phyloP scores from a whole-genome alignment of 1,140 invertebrate species.

The Eueides isabella region DNA sequence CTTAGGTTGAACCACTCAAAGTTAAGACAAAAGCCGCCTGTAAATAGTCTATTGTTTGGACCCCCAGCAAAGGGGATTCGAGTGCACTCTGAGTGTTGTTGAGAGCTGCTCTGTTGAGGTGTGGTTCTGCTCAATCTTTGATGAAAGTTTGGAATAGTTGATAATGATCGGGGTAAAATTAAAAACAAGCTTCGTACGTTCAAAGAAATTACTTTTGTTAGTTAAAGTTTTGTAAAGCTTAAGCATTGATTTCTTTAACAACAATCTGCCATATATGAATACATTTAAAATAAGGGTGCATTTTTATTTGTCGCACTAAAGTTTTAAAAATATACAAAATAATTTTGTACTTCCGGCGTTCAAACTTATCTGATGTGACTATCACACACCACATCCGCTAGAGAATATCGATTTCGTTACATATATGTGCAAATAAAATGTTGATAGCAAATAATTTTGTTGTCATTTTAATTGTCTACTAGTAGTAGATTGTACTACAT shows the following conservation, averaged over 20 bases:
- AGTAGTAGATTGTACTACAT: too few relatives aligned
- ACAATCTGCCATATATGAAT: too few relatives aligned
- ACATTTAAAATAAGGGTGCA: too few relatives aligned
- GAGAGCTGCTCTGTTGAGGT: constrained; percentile 38
- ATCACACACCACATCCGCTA: background rate
- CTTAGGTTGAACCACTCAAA: constrained; percentile 53
- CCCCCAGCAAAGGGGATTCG: constrained; percentile 49
- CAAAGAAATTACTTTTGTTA: background rate
- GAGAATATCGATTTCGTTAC: background rate
- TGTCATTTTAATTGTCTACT: too few relatives aligned
- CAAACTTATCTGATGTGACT: background rate
- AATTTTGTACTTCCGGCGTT: background rate
- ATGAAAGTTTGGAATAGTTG: constrained; percentile 34
- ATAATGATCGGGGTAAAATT: constrained; percentile 1
- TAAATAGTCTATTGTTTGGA: constrained; percentile 68
- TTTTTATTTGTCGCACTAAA: too few relatives aligned
- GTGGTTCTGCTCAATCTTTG: constrained; percentile 40
- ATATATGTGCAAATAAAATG: background rate
- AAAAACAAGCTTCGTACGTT: background rate
- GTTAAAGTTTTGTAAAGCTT: background rate
- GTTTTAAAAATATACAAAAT: background rate
- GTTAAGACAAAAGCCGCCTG: constrained; percentile 59
- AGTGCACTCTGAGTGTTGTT: constrained; percentile 54
- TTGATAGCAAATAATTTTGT: background rate
- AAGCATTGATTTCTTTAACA: too few relatives aligned